Percentiles rank a stretch among this genome's conserved stretches.
These are phyloP conservation scores for Dasypus novemcinctus DNA, from an alignment of 2,113 vertebrate genomes.

Conservation along the genomic window DNA sequence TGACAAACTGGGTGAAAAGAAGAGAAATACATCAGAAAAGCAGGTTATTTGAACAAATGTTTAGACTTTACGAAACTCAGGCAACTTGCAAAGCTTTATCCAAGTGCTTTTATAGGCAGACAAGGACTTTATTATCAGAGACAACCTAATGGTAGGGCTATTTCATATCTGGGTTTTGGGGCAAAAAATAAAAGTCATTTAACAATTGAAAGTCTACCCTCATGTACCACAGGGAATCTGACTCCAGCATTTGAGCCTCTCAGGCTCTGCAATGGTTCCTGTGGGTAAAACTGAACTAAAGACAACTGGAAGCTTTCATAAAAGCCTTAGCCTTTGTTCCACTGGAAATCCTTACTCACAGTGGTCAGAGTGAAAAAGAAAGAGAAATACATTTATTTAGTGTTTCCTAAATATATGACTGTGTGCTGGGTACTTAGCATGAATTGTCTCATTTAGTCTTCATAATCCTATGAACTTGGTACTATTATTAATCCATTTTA, in stretches of 20 bases:
- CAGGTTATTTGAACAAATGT: conserved; percentile 41
- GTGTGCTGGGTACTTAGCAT: background rate
- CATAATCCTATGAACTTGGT: background rate
- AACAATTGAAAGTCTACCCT: background rate
- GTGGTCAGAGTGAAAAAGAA: background rate
- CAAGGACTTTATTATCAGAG: conserved; percentile 60
- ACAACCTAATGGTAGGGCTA: background rate
- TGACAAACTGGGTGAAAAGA: conserved; percentile 40
- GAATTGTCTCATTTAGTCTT: background rate
- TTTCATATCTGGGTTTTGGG: conserved; percentile 6
- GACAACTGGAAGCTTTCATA: background rate
- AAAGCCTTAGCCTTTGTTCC: background rate
- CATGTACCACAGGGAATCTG: background rate
- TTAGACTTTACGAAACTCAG: conserved; percentile 64
- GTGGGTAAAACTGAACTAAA: background rate
- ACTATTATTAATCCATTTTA: background rate
- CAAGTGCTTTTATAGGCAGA: conserved; percentile 70
- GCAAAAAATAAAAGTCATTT: background rate
- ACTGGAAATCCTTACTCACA: background rate
- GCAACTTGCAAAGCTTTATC: background rate
- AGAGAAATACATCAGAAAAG: conserved; percentile 37
- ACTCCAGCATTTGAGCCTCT: background rate
- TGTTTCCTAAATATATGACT: background rate
- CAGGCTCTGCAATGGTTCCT: background rate
- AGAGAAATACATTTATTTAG: background rate